Conservation (phyloP, 92 coral and sea anemone species). For the Bergia puertoricense region DNA sequence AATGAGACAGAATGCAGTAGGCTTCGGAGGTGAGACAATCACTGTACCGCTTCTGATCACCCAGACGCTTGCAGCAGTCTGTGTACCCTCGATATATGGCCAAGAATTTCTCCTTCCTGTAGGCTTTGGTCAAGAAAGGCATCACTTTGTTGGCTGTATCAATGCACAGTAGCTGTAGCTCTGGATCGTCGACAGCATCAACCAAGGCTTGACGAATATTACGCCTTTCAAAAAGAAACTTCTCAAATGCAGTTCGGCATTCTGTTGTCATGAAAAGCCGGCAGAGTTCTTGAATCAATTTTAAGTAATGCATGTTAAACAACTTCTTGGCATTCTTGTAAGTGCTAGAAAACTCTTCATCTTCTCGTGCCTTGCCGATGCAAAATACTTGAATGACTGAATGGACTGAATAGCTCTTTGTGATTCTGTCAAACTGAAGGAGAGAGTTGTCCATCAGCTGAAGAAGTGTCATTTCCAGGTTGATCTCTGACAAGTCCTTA, state of each 20-base stretch:
- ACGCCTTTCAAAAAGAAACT: conserved; percentile 78
- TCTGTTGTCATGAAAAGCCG: conserved; percentile 65
- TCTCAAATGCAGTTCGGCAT: conserved; percentile 51
- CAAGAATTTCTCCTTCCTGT: conserved; percentile 82
- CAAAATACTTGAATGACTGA: conserved; percentile 91
- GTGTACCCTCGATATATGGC: conserved; percentile 69
- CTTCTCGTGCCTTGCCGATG: conserved; percentile 58
- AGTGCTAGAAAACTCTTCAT: conserved; percentile 41
- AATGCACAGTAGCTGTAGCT: conserved; percentile 65
- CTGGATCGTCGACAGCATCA: conserved; percentile 69
- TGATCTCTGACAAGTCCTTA: conserved; percentile 74
- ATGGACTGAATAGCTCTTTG: conserved; percentile 80
- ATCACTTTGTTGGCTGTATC: conserved; percentile 71
- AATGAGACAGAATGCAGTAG: conserved; percentile 86
- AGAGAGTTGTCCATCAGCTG: conserved; percentile 88
- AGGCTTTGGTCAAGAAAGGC: conserved; percentile 82
- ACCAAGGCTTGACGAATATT: conserved; percentile 86
- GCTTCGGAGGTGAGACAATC: conserved; percentile 85
- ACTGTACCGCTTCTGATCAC: conserved; percentile 72
- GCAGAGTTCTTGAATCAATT: conserved; percentile 68
- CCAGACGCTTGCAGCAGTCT: conserved; percentile 62
- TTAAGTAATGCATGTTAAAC: conserved; percentile 81
- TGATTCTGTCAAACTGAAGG: conserved; percentile 74
- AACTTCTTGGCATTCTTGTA: conserved; percentile 70
- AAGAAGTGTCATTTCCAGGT: conserved; percentile 71